Conservation (phyloP, 2,888 invertebrate species). For the Holacanthella duospinosa region DNA sequence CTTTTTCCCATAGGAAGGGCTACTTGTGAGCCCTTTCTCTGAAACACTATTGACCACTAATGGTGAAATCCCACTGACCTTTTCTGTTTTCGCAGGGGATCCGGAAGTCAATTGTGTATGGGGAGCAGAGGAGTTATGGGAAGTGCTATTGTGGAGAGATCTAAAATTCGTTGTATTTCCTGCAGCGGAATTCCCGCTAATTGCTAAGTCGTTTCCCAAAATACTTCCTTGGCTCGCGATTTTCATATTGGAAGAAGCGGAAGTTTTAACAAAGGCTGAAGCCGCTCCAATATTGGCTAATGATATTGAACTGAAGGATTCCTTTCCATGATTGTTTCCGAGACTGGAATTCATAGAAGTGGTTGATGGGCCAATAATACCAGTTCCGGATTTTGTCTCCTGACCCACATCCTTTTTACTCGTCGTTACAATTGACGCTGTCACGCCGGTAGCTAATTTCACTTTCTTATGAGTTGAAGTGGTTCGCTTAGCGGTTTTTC, state of each 20-base stretch:
- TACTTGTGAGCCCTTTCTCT: constrained; percentile 18
- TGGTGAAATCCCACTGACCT: constrained; percentile 20
- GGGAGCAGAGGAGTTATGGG: neutral
- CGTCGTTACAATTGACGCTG: neutral
- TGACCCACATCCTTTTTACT: neutral
- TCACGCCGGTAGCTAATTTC: constrained; percentile 17
- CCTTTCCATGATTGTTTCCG: constrained; percentile 17
- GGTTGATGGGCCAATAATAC: neutral
- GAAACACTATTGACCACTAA: constrained; percentile 12
- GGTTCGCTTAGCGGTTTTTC: constrained; percentile 26
- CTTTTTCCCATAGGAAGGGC: constrained; percentile 26
- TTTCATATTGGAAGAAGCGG: constrained; percentile 12
- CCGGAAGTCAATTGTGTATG: constrained; percentile 9
- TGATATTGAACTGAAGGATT: constrained; percentile 19
- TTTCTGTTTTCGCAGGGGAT: constrained; percentile 18
- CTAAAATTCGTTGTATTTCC: neutral
- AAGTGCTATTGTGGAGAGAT: neutral
- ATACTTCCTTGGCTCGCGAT: neutral
- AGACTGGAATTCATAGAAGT: neutral
- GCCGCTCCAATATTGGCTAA: constrained; percentile 20
- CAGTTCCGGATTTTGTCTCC: constrained; percentile 8
- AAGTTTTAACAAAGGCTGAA: constrained; percentile 34
- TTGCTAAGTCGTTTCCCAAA: neutral
- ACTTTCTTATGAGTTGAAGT: constrained; percentile 34
- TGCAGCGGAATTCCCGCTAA: neutral